Percentiles rank a stretch among this genome's conserved stretches.
Evolutionary conservation across 2,797 vertebrate genomes (phyloP).

Genomic region (Cetoscarus ocellatus): DNA sequence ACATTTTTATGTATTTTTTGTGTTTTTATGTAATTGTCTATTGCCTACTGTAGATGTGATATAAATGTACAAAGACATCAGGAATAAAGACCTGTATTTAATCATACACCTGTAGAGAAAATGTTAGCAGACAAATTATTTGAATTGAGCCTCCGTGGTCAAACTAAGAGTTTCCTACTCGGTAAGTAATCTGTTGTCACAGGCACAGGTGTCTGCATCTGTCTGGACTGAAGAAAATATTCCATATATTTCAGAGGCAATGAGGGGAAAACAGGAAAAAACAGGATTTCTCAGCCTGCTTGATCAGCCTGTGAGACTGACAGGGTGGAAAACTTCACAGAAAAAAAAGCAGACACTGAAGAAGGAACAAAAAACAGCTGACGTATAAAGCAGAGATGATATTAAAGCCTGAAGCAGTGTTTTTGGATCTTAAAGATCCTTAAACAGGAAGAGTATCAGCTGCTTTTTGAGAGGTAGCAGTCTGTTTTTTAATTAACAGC

Average conservation of each 20-base stretch:
- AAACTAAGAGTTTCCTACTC: no score
- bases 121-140: no score
- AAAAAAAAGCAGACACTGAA: constrained; percentile 35
- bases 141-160: no score
- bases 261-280: constrained; percentile 2
- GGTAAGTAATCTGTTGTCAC: background rate
- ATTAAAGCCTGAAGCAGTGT: constrained; percentile 40
- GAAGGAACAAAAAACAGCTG: constrained; percentile 42
- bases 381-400: constrained; percentile 23
- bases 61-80: no score
- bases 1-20: no score
- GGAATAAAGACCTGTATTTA: no score
- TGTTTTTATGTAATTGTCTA: no score
- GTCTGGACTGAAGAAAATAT: constrained; percentile 26
- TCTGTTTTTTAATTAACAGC: constrained; percentile 73
- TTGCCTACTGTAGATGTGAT: no score
- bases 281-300: constrained; percentile 32
- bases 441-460: constrained; percentile 44
- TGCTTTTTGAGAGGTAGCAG: constrained; percentile 50
- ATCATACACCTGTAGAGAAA: no score
- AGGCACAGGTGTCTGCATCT: constrained; percentile 14
- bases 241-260: constrained; percentile 41
- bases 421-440: constrained; percentile 28
- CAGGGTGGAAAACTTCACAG: constrained; percentile 36
- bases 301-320: constrained; percentile 55